These are phyloP conservation scores for Nixonia krombeini DNA, from an alignment of 1,140 invertebrate genomes.

Conservation along the genomic window DNA sequence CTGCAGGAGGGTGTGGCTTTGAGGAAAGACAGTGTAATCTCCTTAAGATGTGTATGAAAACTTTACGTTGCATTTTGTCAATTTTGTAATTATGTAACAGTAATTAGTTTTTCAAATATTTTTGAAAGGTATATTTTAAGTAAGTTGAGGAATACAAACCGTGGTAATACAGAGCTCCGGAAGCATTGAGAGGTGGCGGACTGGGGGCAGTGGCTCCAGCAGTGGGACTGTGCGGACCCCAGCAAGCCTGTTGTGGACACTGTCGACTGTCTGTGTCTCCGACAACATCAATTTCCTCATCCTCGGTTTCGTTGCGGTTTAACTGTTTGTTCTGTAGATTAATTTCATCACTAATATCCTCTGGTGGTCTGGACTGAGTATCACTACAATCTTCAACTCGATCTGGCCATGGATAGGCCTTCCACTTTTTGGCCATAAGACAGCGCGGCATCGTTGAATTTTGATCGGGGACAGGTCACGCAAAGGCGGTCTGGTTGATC, in stretches of 20 bases:
- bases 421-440: slow-evolving; percentile 93
- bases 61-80: too few relatives aligned
- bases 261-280: slow-evolving; percentile 69
- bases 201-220: slow-evolving; percentile 81
- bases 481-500: too few relatives aligned
- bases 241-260: slow-evolving; percentile 72
- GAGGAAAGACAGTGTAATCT: too few relatives aligned
- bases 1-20: too few relatives aligned
- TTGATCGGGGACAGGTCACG: slow-evolving; percentile 3
- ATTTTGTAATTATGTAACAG: too few relatives aligned
- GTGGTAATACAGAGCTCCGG: slow-evolving; percentile 77
- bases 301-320: slow-evolving; percentile 72
- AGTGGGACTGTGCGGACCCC: slow-evolving; percentile 81
- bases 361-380: slow-evolving; percentile 13
- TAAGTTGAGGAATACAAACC: too few relatives aligned
- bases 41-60: too few relatives aligned
- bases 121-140: too few relatives aligned
- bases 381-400: slow-evolving; percentile 73
- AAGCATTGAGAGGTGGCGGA: slow-evolving; percentile 76
- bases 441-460: slow-evolving; percentile 84
- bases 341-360: slow-evolving; percentile 6
- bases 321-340: slow-evolving; percentile 47
- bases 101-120: too few relatives aligned
- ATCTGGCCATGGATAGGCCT: slow-evolving; percentile 85
- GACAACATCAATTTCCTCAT: slow-evolving; percentile 88